Evolutionary conservation across 2,797 vertebrate species (phyloP).

Genomic region (Tokudaia tokunoshimensis): DNA sequence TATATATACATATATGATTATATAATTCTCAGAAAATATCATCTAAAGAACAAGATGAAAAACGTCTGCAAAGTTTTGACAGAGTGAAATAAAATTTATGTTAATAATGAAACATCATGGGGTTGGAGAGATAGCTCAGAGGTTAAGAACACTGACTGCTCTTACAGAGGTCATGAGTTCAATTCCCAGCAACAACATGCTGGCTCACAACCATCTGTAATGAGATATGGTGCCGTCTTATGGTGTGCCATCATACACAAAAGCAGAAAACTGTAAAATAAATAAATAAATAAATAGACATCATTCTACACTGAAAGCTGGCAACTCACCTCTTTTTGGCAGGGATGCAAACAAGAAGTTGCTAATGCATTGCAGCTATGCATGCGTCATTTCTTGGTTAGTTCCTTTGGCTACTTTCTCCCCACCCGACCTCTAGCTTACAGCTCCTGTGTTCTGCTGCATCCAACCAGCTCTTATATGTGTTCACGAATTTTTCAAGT

Average conservation of each 20-base stretch:
- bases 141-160: not conserved
- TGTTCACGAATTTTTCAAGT: not conserved
- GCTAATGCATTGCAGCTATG: not conserved
- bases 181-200: too few species aligned
- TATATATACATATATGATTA: not conserved
- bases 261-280: not conserved
- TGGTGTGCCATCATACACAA: not conserved
- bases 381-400: not conserved
- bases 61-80: not conserved
- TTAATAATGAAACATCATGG: not conserved
- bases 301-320: not conserved
- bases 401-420: not conserved
- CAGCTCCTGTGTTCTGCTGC: not conserved
- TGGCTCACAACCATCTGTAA: not conserved
- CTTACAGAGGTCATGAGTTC: not conserved
- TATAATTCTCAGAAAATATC: constrained; percentile 19
- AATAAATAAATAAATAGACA: not conserved
- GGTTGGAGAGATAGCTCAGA: not conserved
- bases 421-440: not conserved
- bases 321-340: not conserved
- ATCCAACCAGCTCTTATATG: not conserved
- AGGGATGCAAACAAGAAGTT: not conserved
- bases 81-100: constrained; percentile 15
- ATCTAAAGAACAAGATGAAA: not conserved
- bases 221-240: not conserved